Percentiles rank a stretch among this genome's conserved stretches.
These are phyloP conservation scores for Rhabdophis nuchalis DNA, from an alignment of 2,797 vertebrate genomes.

Conservation along the genomic window DNA sequence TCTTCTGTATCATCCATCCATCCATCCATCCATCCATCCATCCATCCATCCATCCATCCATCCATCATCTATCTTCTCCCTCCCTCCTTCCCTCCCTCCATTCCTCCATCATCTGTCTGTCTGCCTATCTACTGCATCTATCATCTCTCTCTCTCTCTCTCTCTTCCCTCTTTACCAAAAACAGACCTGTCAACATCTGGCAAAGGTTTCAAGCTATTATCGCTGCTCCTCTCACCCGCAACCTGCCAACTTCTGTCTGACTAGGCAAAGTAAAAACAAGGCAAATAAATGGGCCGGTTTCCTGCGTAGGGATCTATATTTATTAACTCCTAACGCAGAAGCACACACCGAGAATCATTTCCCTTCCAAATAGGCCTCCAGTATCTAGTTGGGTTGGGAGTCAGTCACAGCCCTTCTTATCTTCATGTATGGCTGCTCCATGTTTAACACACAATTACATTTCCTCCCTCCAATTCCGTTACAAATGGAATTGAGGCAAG, in stretches of 20 bases:
- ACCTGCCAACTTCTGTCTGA: slow-evolving; percentile 12
- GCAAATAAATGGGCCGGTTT: background rate
- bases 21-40: too few relatives aligned
- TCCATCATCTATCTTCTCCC: background rate
- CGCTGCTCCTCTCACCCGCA: background rate
- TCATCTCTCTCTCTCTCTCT: background rate
- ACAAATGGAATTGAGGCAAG: slow-evolving; percentile 67
- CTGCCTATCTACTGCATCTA: background rate
- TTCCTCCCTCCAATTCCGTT: slow-evolving; percentile 63
- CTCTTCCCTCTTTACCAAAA: background rate
- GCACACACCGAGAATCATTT: slow-evolving; percentile 56
- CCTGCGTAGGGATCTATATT: background rate
- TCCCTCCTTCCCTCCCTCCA: background rate
- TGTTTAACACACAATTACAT: slow-evolving; percentile 67
- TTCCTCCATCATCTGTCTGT: background rate
- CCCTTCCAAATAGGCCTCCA: slow-evolving; percentile 66
- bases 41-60: background rate
- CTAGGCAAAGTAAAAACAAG: background rate
- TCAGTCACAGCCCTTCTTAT: slow-evolving; percentile 52
- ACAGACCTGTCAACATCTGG: background rate
- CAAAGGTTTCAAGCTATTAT: background rate
- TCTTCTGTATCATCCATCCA: too few relatives aligned
- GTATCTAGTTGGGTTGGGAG: slow-evolving; percentile 55
- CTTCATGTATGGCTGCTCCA: slow-evolving; percentile 65
- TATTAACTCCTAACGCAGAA: background rate